Evolutionary conservation across 2,797 vertebrate species (phyloP).

Genomic region (Helicolenus hilgendorfi): DNA sequence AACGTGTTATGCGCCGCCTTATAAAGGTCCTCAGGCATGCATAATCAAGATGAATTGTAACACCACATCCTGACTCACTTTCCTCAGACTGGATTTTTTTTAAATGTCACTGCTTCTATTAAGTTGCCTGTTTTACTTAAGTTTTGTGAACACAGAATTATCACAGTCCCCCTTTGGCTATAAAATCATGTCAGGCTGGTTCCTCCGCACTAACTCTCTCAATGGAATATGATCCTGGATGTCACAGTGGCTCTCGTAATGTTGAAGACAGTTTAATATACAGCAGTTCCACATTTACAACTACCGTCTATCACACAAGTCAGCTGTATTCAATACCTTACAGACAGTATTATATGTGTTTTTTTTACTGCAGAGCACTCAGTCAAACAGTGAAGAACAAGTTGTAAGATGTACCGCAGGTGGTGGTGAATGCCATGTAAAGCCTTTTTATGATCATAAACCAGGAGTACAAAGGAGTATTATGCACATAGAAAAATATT

Average conservation of each 20-base stretch:
- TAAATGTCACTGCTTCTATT: background rate
- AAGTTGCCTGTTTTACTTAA: constrained; percentile 1
- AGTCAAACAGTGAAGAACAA: background rate
- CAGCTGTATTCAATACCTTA: background rate
- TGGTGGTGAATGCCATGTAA: background rate
- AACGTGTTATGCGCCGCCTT: background rate
- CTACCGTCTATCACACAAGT: constrained; percentile 6
- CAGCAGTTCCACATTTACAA: constrained; percentile 13
- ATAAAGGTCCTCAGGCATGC: background rate
- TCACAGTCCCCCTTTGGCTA: background rate
- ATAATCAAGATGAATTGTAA: background rate
- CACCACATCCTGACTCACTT: background rate
- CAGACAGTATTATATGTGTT: background rate
- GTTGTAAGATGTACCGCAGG: background rate
- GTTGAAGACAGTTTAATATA: constrained; percentile 23
- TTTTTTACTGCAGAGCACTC: background rate
- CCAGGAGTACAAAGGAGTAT: background rate
- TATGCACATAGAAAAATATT: background rate
- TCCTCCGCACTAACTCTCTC: background rate
- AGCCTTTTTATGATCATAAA: background rate
- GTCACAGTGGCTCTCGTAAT: background rate
- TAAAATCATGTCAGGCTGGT: background rate
- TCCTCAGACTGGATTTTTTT: background rate
- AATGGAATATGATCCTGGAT: background rate
- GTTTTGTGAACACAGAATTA: constrained; percentile 6